A percentile compares a stretch with the other conserved stretches of the same genome.
These are phyloP conservation scores for Lomographa bimaculata DNA, from an alignment of 2,888 invertebrate genomes.

Conservation along the genomic window DNA sequence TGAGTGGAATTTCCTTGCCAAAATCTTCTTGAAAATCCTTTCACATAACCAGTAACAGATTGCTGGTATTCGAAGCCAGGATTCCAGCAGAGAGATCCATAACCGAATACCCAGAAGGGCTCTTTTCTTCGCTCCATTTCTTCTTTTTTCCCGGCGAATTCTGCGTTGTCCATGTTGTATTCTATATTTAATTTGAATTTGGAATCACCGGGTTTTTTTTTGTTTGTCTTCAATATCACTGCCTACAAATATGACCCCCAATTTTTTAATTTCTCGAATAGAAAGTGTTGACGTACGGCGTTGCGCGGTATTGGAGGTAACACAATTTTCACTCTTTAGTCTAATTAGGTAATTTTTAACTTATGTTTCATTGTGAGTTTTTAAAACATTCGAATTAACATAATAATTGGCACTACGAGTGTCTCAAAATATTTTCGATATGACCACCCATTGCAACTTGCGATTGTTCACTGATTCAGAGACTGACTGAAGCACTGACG, in stretches of 20 bases:
- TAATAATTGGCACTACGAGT: constrained; percentile 24
- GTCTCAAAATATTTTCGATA: background rate
- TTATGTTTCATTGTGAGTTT: constrained; percentile 65
- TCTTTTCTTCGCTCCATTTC: constrained; percentile 53
- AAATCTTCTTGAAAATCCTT: constrained; percentile 92
- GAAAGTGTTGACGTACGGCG: constrained; percentile 49
- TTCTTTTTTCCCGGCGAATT: constrained; percentile 13
- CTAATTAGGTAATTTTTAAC: constrained; percentile 55
- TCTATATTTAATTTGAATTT: background rate
- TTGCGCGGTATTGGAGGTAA: constrained; percentile 32
- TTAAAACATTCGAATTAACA: constrained; percentile 40
- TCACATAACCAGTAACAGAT: constrained; percentile 91
- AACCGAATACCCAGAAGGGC: constrained; percentile 95
- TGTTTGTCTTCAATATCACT: constrained; percentile 5
- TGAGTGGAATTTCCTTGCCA: constrained; percentile 96
- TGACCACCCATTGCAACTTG: constrained; percentile 51
- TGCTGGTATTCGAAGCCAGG: constrained; percentile 94
- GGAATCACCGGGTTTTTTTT: constrained; percentile 1
- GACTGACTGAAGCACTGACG: constrained; percentile 2
- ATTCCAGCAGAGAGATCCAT: constrained; percentile 97
- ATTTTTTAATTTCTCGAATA: constrained; percentile 38
- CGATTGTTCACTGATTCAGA: constrained; percentile 43
- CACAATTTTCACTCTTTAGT: constrained; percentile 43
- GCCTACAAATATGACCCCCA: constrained; percentile 1
- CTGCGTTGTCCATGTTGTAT: constrained; percentile 25